Base-by-base conservation (phyloP, 2,888 invertebrate species). In the Girardia tigrina region DNA sequence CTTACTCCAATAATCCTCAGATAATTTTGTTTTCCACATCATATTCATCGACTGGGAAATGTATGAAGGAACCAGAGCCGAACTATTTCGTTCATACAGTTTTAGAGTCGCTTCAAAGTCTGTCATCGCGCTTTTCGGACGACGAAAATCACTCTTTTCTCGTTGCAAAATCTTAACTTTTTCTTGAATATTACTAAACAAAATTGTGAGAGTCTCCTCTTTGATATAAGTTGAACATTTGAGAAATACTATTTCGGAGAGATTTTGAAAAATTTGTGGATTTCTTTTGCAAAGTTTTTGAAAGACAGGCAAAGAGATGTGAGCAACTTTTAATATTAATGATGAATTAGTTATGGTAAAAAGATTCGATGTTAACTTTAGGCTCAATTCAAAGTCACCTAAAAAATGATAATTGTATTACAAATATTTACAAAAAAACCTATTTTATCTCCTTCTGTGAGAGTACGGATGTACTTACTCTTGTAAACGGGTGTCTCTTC, bases 271-370 rank as follows among this genome's bases (percentile, higher is more conserved):
- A 16, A 56, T 20, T 56, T 56, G 56, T 12, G 56, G 56, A 8
- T n/a, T 23, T 12, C 56, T 4, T 56, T 56, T 56, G 4, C 6
- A 16, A 4, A 56, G 56, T n/a, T 56, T 56, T 56, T 56, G 56
- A 56, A 56, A 16, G 2, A 23, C n/a, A 20, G 56, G 23, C 4
- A 56, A 12, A 4, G 56, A 23, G 4, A 56, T 56, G 56, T 12
- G n/a, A 12, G 56, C 56, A n/a, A 56, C n/a, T 56, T 6, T 20
- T 56, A 56, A 56, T 20, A 16, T 4, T 12, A 2, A 8, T 12
- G 56, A 4, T 56, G 56, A 56, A 56, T 56, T 56, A n/a, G 56
- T 56, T 20, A 56, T 56, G n/a, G n/a, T 56, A 16, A 56, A 56
- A 6, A 56, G n/a, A 56, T 56, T 56, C 4, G 6, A 2, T 4